A percentile compares a stretch with the other conserved stretches of the same genome.
Evolutionary conservation across 2,113 vertebrate species (phyloP).

Genomic region (Piliocolobus tephrosceles): DNA sequence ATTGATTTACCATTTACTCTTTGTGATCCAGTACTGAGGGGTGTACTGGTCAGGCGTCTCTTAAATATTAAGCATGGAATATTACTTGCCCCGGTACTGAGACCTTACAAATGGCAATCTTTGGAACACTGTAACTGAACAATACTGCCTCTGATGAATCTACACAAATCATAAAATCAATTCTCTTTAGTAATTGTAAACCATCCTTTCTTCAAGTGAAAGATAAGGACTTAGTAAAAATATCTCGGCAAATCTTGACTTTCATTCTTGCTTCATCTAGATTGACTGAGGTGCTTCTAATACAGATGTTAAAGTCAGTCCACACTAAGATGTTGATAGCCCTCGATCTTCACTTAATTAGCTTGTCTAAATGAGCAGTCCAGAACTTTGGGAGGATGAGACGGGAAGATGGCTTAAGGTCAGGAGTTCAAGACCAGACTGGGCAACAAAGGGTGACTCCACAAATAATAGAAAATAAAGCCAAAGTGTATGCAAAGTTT

Average conservation of each 20-base stretch:
- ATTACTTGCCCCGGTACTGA: background rate
- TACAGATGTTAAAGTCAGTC: background rate
- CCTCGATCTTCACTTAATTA: background rate
- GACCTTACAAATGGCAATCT: background rate
- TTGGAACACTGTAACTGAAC: background rate
- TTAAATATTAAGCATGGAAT: background rate
- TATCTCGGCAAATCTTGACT: background rate
- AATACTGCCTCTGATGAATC: background rate
- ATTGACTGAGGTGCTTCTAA: background rate
- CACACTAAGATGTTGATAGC: background rate
- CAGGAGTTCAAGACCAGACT: no score
- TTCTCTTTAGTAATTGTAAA: background rate
- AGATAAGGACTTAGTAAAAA: background rate
- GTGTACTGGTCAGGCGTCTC: background rate
- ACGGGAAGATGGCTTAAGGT: no score
- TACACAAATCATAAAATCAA: background rate
- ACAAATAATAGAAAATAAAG: no score
- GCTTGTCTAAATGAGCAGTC: background rate
- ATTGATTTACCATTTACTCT: background rate
- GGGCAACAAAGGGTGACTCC: no score
- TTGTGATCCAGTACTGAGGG: background rate
- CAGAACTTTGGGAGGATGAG: no score
- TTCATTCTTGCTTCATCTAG: background rate
- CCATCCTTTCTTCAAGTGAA: conserved; percentile 3
- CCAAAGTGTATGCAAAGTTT: background rate